Conservation (phyloP, 2,888 invertebrate species). For the Neoscelio sp. region DNA sequence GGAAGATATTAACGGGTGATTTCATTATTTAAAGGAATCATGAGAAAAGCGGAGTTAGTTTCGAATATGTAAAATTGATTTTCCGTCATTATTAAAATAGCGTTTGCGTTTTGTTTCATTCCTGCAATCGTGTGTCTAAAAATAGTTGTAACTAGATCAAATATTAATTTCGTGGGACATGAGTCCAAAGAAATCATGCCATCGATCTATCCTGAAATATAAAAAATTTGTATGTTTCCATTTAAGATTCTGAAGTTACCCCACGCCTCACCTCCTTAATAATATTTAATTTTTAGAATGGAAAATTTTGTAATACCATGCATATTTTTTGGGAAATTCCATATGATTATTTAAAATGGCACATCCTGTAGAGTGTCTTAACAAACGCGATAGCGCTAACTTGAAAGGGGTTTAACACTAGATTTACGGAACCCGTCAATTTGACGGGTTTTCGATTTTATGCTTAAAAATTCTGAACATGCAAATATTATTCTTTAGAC, state of each 20-base stretch:
- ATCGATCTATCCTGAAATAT: constrained; percentile 21
- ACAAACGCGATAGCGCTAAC: no score
- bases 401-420: no score
- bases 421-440: no score
- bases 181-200: background rate
- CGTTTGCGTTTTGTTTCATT: constrained; percentile 1
- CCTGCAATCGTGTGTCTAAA: background rate
- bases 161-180: constrained; percentile 16
- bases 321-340: no score
- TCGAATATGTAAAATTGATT: constrained; percentile 33
- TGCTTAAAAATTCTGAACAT: no score
- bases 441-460: no score
- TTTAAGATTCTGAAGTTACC: constrained; percentile 4
- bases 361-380: no score
- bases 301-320: no score
- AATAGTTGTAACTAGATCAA: constrained; percentile 22
- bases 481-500: no score
- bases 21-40: background rate
- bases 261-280: background rate
- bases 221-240: background rate
- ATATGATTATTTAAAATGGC: no score
- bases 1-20: background rate
- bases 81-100: constrained; percentile 37
- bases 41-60: background rate
- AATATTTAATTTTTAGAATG: no score